Evolutionary conservation across 2,797 vertebrate genomes (phyloP).

Genomic region (Poeciliopsis presidionis): DNA sequence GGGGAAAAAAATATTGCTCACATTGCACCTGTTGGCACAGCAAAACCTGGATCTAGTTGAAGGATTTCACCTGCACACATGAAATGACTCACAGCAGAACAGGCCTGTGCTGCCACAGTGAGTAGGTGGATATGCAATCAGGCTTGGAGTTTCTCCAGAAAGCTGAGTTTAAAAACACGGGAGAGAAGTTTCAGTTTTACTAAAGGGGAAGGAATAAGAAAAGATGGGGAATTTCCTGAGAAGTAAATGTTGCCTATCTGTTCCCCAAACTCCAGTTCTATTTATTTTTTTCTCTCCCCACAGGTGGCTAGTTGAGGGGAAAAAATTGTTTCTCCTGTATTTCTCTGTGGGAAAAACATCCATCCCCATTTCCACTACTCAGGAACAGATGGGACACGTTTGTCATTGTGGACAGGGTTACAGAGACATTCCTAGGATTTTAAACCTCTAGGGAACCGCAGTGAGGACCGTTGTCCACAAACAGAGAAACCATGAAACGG

Average conservation of each 20-base stretch:
- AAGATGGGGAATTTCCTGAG: not conserved
- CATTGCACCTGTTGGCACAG: slow-evolving; percentile 1
- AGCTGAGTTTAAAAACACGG: not conserved
- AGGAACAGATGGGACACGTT: not conserved
- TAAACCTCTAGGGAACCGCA: not conserved
- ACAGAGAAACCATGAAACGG: not conserved
- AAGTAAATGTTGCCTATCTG: not conserved
- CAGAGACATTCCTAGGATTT: not conserved
- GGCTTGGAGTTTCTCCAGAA: not conserved
- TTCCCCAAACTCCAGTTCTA: too few species aligned
- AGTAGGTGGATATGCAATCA: not conserved
- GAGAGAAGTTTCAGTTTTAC: not conserved
- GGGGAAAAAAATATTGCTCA: not conserved
- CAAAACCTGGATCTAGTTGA: not conserved
- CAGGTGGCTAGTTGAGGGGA: not conserved
- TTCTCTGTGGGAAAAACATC: not conserved
- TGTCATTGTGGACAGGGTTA: not conserved
- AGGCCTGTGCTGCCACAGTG: not conserved
- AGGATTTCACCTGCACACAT: not conserved
- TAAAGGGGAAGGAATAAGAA: not conserved
- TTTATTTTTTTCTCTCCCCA: not conserved
- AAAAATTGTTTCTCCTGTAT: not conserved
- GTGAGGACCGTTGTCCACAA: not conserved
- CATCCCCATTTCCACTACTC: not conserved
- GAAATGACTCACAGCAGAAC: not conserved